Evolutionary conservation across 2,113 vertebrate species (phyloP).

Genomic region (Paralichthys olivaceus): DNA sequence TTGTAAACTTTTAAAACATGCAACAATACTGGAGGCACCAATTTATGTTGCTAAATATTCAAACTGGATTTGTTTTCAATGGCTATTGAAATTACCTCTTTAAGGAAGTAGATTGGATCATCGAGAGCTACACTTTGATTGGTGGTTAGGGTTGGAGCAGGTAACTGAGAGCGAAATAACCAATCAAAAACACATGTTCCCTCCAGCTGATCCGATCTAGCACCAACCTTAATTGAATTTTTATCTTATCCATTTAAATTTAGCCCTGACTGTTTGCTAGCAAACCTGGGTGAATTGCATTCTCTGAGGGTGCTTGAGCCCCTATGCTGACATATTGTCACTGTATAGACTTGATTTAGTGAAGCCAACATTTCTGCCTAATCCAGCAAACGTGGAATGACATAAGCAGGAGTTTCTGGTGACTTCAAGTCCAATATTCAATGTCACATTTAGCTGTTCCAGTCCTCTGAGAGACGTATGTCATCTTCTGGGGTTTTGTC

Average conservation of each 20-base stretch:
- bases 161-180: too few species aligned
- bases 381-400: neutral
- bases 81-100: neutral
- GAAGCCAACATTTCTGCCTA: neutral
- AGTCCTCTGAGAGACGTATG: neutral
- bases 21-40: too few species aligned
- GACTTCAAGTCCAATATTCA: too few species aligned
- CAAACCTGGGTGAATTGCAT: too few species aligned
- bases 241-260: too few species aligned
- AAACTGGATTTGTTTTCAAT: neutral
- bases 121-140: neutral
- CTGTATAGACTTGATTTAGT: neutral
- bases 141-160: neutral
- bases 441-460: neutral
- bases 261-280: too few species aligned
- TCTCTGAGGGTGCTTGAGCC: too few species aligned
- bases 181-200: too few species aligned
- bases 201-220: too few species aligned
- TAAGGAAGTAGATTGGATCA: neutral
- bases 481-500: neutral
- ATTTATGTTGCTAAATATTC: neutral
- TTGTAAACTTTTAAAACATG: neutral
- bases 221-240: too few species aligned
- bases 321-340: neutral
- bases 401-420: neutral